A percentile compares a stretch with the other conserved stretches of the same genome.
Evolutionary conservation across 2,888 invertebrate genomes (phyloP).

Genomic region (Rhagonycha lutea): DNA sequence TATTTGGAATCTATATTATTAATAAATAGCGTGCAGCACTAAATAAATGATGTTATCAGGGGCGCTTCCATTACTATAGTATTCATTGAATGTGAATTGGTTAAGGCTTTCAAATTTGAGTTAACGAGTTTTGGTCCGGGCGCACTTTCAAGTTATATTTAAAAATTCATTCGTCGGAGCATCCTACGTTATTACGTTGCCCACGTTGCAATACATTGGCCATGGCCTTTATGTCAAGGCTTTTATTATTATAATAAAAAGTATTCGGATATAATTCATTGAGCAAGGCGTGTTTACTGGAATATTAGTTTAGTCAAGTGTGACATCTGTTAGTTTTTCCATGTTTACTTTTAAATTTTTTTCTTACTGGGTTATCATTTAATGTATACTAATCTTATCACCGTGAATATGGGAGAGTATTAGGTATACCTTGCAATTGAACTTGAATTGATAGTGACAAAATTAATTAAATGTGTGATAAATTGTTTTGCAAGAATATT

Average conservation of each 20-base stretch:
- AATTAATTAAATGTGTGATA: neutral
- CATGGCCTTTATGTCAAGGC: conserved; percentile 22
- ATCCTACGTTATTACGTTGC: conserved; percentile 9
- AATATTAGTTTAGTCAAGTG: neutral
- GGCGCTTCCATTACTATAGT: neutral
- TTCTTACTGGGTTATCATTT: neutral
- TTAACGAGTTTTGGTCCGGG: neutral
- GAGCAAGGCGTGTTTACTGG: neutral
- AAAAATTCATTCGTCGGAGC: conserved; percentile 7
- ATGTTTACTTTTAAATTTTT: neutral
- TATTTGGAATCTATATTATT: neutral
- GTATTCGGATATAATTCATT: neutral
- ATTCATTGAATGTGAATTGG: conserved; percentile 2
- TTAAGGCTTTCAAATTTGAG: neutral
- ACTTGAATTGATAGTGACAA: neutral
- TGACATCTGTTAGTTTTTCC: neutral
- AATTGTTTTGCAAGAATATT: neutral
- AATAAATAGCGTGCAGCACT: neutral
- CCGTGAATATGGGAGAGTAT: neutral
- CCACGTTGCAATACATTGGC: conserved; percentile 10
- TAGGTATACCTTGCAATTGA: neutral
- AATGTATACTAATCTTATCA: neutral
- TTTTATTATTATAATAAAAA: neutral
- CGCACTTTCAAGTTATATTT: neutral
- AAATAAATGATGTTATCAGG: neutral